Evolutionary conservation across 2,888 invertebrate genomes (phyloP), one percentile per base, ranked within the genome.

Genomic region (Byasa hedistus): DNA sequence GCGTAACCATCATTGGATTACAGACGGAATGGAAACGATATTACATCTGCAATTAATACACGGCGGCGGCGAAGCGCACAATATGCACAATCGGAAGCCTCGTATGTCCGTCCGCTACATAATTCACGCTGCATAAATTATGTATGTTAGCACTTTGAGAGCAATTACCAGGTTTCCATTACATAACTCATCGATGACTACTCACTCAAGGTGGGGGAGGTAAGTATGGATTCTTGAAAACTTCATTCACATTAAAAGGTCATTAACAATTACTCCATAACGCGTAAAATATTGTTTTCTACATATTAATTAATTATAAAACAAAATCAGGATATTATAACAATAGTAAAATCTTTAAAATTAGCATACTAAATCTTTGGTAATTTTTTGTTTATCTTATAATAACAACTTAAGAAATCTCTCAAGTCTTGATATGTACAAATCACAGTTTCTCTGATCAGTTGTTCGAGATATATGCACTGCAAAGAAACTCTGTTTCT

Each of bases 91-190:
- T 59, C 68, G 64, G 61, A 65, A 64, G 58, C 51, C n/a, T 60
- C 54, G 57, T 67, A 64, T 68, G 63, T 69, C 65, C 66, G 58
- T 64, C 59, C 68, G 70, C 68, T 68, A 69, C 85, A 87, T 86
- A 86, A 86, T 86, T 80, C 81, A 75, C 78, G 77, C 73, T 74
- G 75, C 81, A 85, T 91, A 86, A 89, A 89, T 90, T 89, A 90
- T 89, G 86, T 85, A 89, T 80, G 88, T 85, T 85, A 80, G 83
- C 91, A 89, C 89, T 90, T 88, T 85, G 85, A 79, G 79, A 86
- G 85, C 90, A 89, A 91, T 91, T 91, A 91, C 87, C 82, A 83
- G 82, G 84, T 85, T 89, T 91, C 89, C 90, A 88, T 89, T 86
- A 91, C 91, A 91, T 91, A 90, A 90, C 85, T 91, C 87, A 91